These are phyloP conservation scores for Physocephala rufipes DNA, from an alignment of 2,888 invertebrate species.

Conservation along the genomic window DNA sequence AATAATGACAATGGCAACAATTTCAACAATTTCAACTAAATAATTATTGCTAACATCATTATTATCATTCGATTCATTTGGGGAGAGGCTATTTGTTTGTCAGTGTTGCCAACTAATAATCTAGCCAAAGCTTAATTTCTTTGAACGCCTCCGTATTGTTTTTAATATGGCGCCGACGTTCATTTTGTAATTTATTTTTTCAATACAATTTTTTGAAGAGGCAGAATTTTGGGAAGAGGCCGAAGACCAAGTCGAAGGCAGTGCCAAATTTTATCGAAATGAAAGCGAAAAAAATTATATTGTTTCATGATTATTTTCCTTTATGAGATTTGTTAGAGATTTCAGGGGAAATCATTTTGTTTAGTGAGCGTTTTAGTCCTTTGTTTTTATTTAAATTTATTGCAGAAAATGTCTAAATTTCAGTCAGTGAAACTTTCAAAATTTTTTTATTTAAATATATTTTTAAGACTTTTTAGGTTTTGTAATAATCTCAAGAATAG, in stretches of 20 bases:
- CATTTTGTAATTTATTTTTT: slow-evolving; percentile 1
- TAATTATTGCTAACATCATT: neutral
- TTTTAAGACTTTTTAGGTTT: no score
- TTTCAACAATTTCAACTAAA: neutral
- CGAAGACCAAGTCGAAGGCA: no score
- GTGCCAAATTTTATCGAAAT: neutral
- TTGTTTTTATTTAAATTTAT: no score
- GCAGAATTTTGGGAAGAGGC: no score
- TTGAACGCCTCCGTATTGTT: slow-evolving; percentile 21
- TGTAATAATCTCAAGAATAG: no score
- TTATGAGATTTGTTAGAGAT: neutral
- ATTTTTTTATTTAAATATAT: neutral
- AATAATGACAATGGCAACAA: no score
- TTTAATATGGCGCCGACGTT: slow-evolving; percentile 10
- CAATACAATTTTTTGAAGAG: neutral
- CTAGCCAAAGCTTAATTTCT: slow-evolving; percentile 18
- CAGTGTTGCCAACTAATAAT: slow-evolving; percentile 19
- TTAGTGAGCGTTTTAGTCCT: no score
- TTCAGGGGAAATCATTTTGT: no score
- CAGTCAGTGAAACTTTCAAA: no score
- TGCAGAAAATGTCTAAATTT: no score
- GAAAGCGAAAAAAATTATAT: neutral
- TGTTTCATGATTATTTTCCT: neutral
- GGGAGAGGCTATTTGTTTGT: neutral
- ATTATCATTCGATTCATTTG: neutral